Evolutionary conservation across 2,797 vertebrate genomes (phyloP).

Genomic region (Buceros bicornis): DNA sequence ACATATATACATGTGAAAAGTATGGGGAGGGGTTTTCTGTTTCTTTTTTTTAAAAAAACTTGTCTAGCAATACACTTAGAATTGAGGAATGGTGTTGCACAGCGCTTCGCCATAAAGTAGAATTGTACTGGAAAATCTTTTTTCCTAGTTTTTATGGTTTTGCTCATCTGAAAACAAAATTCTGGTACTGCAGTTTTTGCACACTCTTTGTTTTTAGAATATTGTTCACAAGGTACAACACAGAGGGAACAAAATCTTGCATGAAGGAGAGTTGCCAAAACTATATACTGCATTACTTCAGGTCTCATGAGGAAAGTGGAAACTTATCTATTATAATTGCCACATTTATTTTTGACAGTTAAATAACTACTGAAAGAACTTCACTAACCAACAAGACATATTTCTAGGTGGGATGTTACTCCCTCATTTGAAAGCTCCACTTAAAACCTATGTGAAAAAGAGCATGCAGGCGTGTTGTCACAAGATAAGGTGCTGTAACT

Average conservation of each 20-base stretch:
- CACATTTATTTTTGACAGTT: background rate
- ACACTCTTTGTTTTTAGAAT: background rate
- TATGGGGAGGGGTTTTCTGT: background rate
- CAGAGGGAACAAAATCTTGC: slow-evolving; percentile 57
- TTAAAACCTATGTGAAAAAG: background rate
- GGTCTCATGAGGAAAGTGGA: slow-evolving; percentile 19
- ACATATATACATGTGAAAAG: background rate
- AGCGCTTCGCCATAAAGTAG: background rate
- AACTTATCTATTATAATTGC: slow-evolving; percentile 1
- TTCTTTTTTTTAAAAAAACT: background rate
- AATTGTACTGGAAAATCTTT: background rate
- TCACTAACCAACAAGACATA: background rate
- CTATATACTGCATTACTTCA: background rate
- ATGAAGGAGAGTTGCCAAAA: slow-evolving; percentile 20
- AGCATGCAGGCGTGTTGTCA: background rate
- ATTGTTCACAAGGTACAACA: slow-evolving; percentile 71
- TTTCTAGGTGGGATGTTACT: background rate
- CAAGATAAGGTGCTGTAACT: background rate
- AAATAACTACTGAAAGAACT: background rate
- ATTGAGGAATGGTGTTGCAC: background rate
- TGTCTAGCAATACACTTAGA: background rate
- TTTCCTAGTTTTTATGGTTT: background rate
- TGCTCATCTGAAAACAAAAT: background rate
- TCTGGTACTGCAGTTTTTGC: background rate
- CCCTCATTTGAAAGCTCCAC: background rate